phyloP scores from a whole-genome alignment of 1,140 invertebrate species.

The Bursaphelenchus mucronatus region DNA sequence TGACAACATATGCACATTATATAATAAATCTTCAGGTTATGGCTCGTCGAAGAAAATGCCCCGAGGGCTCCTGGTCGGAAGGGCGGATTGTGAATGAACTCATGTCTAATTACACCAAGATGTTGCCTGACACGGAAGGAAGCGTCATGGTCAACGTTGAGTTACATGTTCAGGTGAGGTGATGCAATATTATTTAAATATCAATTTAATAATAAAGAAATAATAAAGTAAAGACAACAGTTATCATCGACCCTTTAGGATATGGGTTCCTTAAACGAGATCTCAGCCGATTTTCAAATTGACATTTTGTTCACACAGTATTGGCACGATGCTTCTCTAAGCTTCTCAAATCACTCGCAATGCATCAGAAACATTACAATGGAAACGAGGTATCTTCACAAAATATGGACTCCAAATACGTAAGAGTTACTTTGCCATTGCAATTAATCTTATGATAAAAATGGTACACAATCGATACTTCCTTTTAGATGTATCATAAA shows the following conservation, averaged over 20 bases:
- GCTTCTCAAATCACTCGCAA: conserved; percentile 52
- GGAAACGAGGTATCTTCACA: conserved; percentile 48
- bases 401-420: conserved; percentile 60
- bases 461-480: not conserved
- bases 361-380: conserved; percentile 60
- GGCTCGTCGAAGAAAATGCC: conserved; percentile 41
- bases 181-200: not conserved
- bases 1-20: not conserved
- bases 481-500: conserved; percentile 51
- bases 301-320: conserved; percentile 60
- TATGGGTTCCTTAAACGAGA: conserved; percentile 57
- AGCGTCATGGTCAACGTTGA: conserved; percentile 53
- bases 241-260: conserved; percentile 38
- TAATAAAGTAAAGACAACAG: conserved; percentile 3
- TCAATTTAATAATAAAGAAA: not conserved
- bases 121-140: conserved; percentile 54
- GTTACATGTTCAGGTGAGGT: conserved; percentile 51
- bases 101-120: conserved; percentile 57
- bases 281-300: conserved; percentile 59
- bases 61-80: conserved; percentile 52
- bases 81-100: conserved; percentile 48
- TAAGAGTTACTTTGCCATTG: conserved; percentile 1
- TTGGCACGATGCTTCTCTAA: conserved; percentile 55
- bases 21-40: conserved; percentile 18
- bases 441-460: conserved; percentile 5